Conservation (phyloP, 2,888 invertebrate species). For the Abrostola tripartita region DNA sequence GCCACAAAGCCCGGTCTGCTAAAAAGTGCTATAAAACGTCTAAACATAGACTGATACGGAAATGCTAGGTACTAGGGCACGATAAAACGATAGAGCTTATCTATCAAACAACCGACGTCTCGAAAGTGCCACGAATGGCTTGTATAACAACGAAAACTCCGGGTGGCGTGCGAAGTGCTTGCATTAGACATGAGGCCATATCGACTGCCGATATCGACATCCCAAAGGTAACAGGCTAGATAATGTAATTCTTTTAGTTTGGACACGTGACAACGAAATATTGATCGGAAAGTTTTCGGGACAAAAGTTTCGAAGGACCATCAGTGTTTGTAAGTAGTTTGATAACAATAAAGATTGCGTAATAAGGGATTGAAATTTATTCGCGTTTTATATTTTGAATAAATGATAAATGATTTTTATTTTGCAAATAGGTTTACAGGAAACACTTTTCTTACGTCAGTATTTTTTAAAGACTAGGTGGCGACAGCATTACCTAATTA, state of each 20-base stretch:
- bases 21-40: no score
- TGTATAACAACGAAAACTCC: slow-evolving; percentile 34
- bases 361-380: neutral
- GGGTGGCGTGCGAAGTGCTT: slow-evolving; percentile 22
- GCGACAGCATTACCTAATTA: no score
- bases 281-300: slow-evolving; percentile 28
- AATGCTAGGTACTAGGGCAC: slow-evolving; percentile 44
- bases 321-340: neutral
- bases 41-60: neutral
- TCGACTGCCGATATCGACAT: slow-evolving; percentile 41
- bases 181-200: slow-evolving; percentile 37
- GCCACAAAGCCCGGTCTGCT: no score
- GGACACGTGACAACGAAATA: slow-evolving; percentile 16
- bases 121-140: slow-evolving; percentile 32
- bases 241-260: slow-evolving; percentile 33
- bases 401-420: no score
- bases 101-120: slow-evolving; percentile 36
- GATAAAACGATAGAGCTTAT: slow-evolving; percentile 52
- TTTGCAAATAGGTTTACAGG: no score
- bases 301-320: neutral
- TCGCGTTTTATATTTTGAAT: no score
- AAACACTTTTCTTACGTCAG: no score
- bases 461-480: no score
- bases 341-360: no score
- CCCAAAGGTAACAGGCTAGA: slow-evolving; percentile 38